These are phyloP conservation scores for Apamea monoglypha DNA, from an alignment of 2,888 invertebrate genomes.

Conservation along the genomic window DNA sequence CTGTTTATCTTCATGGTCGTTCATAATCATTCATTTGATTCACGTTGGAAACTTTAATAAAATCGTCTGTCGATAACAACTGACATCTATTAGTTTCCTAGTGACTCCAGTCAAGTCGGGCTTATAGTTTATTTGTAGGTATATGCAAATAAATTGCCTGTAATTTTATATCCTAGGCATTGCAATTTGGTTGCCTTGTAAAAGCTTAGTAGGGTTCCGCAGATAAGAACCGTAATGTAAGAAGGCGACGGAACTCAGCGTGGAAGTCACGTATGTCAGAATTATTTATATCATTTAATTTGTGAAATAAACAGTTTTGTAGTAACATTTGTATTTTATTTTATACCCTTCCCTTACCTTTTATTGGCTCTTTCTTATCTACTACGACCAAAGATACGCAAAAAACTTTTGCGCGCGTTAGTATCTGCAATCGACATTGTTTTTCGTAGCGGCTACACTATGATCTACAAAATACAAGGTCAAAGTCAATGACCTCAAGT, in stretches of 20 bases:
- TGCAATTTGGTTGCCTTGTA: slow-evolving; percentile 62
- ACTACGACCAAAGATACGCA: too few relatives aligned
- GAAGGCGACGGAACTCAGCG: slow-evolving; percentile 50
- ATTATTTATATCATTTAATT: slow-evolving; percentile 60
- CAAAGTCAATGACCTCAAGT: neutral
- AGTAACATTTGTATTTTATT: slow-evolving; percentile 48
- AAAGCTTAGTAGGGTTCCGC: slow-evolving; percentile 59
- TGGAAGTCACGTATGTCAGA: slow-evolving; percentile 42
- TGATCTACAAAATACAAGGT: neutral
- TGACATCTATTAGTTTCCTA: slow-evolving; percentile 7
- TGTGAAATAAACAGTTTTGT: slow-evolving; percentile 65
- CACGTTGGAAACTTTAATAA: slow-evolving; percentile 4
- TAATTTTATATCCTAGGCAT: slow-evolving; percentile 57
- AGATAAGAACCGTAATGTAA: slow-evolving; percentile 45
- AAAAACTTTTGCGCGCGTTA: neutral
- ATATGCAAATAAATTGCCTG: slow-evolving; percentile 46
- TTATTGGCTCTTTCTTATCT: neutral
- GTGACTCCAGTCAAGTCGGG: slow-evolving; percentile 21
- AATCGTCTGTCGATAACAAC: neutral
- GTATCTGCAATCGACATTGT: neutral
- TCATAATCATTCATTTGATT: neutral
- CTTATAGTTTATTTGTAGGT: slow-evolving; percentile 40
- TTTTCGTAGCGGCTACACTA: neutral
- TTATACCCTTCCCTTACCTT: neutral
- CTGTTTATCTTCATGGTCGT: neutral